Base-by-base conservation (phyloP, 2,888 invertebrate genomes). In the Scaptomyza polygonia region DNA sequence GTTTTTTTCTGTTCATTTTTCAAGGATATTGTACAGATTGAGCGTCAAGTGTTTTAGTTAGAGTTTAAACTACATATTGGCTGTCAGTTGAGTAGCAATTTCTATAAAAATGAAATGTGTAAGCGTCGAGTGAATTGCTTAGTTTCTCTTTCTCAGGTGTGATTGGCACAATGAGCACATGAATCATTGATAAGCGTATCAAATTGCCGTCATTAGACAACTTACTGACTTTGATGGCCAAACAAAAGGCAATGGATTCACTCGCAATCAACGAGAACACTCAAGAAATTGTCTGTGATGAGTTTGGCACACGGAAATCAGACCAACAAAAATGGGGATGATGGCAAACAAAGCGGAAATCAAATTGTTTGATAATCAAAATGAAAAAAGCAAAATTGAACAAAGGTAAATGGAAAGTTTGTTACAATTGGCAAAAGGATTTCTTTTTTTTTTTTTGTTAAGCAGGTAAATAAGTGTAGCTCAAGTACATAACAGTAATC, bases 171-270 rank as follows among this genome's bases (percentile, higher is more conserved):
- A 67, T 69, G 77, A 56, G 67, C 64, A 66, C 78, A 76, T 85
- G 85, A 87, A 83, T 85, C 75, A 79, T 85, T 85, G 85, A 85
- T 87, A 85, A 80, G 83, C 74, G 70, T 67, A 68, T 83, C 81
- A 75, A 85, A 83, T 84, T 75, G 80, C 82, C 83, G 80, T 84
- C 87, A 84, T 86, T 85, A 82, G 81, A 78, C 86, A 78, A 77
- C 67, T 73, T 63, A 55, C 73, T 63, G 78, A 63, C 75, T 72
- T 69, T 66, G 69, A 79, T 76, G 73, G 68, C 32, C 63, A 66
- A 71, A 77, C 65, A 77, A 64, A 79, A 61, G 67, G 53, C 55
- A 67, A 36, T 27, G 49, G 62, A 52, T 58, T 6, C 47, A 14
- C 21, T 21, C 43, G 69, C 85, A 72, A 84, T 81, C 82, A 84